These are phyloP conservation scores for Mizuhopecten yessoensis DNA, from an alignment of 1,140 invertebrate species.

Conservation along the genomic window DNA sequence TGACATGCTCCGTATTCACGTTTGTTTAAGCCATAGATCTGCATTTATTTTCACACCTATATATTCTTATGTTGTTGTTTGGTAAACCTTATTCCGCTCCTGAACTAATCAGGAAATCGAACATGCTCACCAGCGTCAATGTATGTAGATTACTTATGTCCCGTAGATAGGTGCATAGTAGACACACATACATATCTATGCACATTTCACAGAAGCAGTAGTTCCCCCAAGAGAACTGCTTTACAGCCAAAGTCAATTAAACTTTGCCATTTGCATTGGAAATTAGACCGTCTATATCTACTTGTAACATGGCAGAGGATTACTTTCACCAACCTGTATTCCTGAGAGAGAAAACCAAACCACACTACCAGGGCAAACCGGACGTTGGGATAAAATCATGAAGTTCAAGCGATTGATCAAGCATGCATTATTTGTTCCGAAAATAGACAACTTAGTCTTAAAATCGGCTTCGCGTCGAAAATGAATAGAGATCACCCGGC, in stretches of 20 bases:
- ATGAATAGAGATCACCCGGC: conserved; percentile 37
- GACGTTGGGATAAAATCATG: not conserved
- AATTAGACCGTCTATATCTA: conserved; percentile 3
- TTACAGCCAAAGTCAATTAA: conserved; percentile 23
- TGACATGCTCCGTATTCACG: not conserved
- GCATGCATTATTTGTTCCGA: not conserved
- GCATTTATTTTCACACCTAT: not conserved
- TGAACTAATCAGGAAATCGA: conserved; percentile 24
- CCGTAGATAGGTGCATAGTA: not conserved
- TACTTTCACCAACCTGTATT: conserved; percentile 4
- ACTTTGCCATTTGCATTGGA: conserved; percentile 38
- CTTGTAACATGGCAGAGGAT: not conserved
- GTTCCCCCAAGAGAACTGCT: not conserved
- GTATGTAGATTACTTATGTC: not conserved
- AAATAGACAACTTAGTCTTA: conserved; percentile 6
- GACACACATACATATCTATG: conserved; percentile 13
- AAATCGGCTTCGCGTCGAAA: not conserved
- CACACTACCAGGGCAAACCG: not conserved
- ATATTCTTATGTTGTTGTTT: not conserved
- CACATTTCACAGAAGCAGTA: not conserved
- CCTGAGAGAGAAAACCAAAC: not conserved
- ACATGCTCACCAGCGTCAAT: not conserved
- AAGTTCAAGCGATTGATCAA: not conserved
- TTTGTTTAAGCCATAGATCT: not conserved
- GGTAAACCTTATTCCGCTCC: not conserved